Percentiles rank a stretch among this genome's conserved stretches.
phyloP scores from a whole-genome alignment of 2,113 vertebrate species.

The Mustela lutreola region DNA sequence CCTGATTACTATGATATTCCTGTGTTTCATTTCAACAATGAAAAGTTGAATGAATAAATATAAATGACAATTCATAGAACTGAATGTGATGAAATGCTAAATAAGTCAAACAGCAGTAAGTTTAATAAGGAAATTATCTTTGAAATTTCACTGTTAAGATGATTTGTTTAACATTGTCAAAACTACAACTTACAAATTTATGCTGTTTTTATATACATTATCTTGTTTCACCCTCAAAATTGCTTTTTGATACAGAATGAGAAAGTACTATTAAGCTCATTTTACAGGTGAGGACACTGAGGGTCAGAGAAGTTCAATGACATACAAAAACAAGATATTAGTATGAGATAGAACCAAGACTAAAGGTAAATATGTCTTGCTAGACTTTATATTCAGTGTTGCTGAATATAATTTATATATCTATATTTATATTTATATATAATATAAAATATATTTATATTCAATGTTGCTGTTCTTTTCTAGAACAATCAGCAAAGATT shows the following conservation, averaged over 20 bases:
- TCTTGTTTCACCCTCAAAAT: neutral
- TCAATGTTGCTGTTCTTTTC: neutral
- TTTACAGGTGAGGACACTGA: neutral
- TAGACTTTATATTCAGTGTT: neutral
- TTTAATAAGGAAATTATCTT: slow-evolving; percentile 36
- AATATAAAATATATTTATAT: too few relatives aligned
- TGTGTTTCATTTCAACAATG: neutral
- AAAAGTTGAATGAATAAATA: neutral
- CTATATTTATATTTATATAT: too few relatives aligned
- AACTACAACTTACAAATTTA: neutral
- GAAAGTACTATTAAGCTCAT: neutral
- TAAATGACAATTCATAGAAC: neutral
- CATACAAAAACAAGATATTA: neutral
- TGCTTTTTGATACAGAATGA: neutral
- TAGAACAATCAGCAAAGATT: neutral
- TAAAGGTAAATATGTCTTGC: neutral
- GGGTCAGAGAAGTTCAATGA: neutral
- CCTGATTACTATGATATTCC: neutral
- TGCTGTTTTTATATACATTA: neutral
- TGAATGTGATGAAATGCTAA: neutral
- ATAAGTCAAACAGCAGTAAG: neutral
- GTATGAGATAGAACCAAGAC: neutral
- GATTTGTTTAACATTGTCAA: neutral
- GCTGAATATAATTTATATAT: too few relatives aligned
- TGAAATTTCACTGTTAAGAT: neutral